Base-by-base conservation (phyloP, 1,140 invertebrate species). In the Oedothorax gibbosus region DNA sequence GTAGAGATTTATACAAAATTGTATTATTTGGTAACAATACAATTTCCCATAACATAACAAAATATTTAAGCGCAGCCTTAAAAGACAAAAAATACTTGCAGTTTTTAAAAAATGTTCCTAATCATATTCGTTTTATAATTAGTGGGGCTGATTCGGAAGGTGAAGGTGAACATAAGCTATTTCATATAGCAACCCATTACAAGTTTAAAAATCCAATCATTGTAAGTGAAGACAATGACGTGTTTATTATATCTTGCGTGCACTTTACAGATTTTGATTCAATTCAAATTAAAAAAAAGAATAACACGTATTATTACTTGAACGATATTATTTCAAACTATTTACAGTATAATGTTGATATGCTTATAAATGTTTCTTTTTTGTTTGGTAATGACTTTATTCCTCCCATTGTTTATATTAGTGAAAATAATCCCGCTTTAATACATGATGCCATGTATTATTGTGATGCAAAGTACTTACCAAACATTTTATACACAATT, bases 121-220 rank as follows among this genome's bases (percentile, higher is more conserved):
- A 20, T 18, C 53, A 64, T 51, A 15, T 54, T 9, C 8, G 18
- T 2, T 53, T 78, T 65, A 65, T 81, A 14, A 0, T 81, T 8
- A 35, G 50, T 7, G 79, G 79, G 9, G 50, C 21, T 20, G 64
- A 72, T 51, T 20, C 72, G 7, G 14, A 9, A 2, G 79, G 79
- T 0, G 79, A 81, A 81, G 79, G 79, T 6, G 79, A 81, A 62
- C 79, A 81, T 60, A 81, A 81, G 60, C 8, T 81, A 10, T 81
- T 81, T 72, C 15, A 81, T 20, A 21, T 81, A 7, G 54, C 66
- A 4, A 20, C 57, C 50, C 18, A 65, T 5, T 12, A 53, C 21
- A 0, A 2, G 0, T 64, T 4, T 20, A 35, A 21, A 20, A 8
- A 51, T 50, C 66, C 68, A 7, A 72, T 81, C 21, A 11, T 81